Percentiles rank a stretch among this genome's conserved stretches.
These are phyloP conservation scores for Philhelius pedissequus DNA, from an alignment of 2,888 invertebrate genomes.

Conservation along the genomic window DNA sequence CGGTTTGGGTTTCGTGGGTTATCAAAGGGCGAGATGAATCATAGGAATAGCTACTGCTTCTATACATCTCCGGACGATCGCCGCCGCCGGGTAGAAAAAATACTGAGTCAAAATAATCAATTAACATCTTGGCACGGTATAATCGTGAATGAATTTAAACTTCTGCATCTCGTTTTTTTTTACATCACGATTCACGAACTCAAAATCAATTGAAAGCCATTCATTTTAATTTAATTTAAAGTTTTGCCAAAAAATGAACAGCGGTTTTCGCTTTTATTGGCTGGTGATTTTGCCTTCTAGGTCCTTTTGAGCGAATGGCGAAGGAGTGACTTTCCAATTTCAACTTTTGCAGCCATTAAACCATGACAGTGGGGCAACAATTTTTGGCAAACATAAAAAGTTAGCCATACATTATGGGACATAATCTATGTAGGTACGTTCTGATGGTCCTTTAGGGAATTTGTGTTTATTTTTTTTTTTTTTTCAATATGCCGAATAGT, in stretches of 20 bases:
- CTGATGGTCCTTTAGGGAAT: background rate
- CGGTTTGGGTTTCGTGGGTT: background rate
- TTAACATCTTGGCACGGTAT: slow-evolving; percentile 50
- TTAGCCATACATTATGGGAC: slow-evolving; percentile 7
- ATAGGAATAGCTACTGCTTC: background rate
- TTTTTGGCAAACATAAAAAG: slow-evolving; percentile 62
- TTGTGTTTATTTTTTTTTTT: background rate
- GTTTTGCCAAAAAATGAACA: slow-evolving; percentile 48
- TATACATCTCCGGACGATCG: too few relatives aligned
- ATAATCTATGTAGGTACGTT: background rate
- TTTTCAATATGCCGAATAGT: background rate
- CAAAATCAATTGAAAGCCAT: slow-evolving; percentile 28
- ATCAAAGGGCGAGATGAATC: slow-evolving; percentile 41
- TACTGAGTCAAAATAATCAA: slow-evolving; percentile 28
- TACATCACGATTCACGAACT: background rate
- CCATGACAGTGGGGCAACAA: slow-evolving; percentile 32
- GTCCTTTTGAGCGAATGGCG: background rate
- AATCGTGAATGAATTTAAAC: slow-evolving; percentile 50
- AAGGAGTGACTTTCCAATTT: background rate
- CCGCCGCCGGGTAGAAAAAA: background rate
- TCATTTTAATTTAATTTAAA: slow-evolving; percentile 53
- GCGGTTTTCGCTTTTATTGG: slow-evolving; percentile 50
- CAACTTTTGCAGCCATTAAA: slow-evolving; percentile 22
- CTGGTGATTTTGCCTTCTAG: slow-evolving; percentile 39
- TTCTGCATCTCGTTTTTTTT: slow-evolving; percentile 18